A percentile compares a stretch with the other conserved stretches of the same genome.
These are phyloP conservation scores for Sebastes nivosus DNA, from an alignment of 2,797 vertebrate species.

Conservation along the genomic window DNA sequence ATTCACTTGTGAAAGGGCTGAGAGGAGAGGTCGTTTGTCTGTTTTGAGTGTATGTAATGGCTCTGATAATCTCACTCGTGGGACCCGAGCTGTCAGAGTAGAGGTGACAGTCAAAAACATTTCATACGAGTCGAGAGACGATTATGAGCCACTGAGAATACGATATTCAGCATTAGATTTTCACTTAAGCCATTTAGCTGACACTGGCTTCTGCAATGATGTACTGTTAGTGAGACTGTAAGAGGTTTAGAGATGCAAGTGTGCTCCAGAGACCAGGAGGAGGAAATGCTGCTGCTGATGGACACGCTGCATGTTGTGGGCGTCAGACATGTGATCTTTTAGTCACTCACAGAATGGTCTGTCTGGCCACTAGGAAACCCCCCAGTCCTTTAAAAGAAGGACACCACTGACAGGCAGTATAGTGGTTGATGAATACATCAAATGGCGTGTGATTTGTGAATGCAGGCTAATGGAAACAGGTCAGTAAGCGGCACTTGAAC, in stretches of 20 bases:
- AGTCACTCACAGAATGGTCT: background rate
- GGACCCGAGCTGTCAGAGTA: background rate
- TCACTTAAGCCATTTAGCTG: slow-evolving; percentile 4
- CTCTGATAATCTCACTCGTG: slow-evolving; percentile 14
- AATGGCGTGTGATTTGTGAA: background rate
- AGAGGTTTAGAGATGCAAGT: background rate
- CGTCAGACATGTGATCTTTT: background rate
- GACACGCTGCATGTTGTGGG: background rate
- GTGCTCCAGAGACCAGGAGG: background rate
- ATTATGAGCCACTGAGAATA: background rate
- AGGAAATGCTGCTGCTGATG: background rate
- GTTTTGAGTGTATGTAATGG: background rate
- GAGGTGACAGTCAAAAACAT: background rate
- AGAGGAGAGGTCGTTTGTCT: slow-evolving; percentile 23
- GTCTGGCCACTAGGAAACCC: background rate
- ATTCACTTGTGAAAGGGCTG: slow-evolving; percentile 10
- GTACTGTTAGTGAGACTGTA: background rate
- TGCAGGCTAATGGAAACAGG: background rate
- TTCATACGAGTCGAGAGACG: background rate
- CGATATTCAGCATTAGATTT: background rate
- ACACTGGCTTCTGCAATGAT: background rate
- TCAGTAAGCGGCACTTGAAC: background rate
- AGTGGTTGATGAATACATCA: background rate
- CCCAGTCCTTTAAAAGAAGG: background rate
- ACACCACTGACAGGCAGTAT: background rate